Percentiles rank a stretch among this genome's conserved stretches.
Evolutionary conservation across 2,888 invertebrate species (phyloP).

Genomic region (Phrixothrix hirtus): DNA sequence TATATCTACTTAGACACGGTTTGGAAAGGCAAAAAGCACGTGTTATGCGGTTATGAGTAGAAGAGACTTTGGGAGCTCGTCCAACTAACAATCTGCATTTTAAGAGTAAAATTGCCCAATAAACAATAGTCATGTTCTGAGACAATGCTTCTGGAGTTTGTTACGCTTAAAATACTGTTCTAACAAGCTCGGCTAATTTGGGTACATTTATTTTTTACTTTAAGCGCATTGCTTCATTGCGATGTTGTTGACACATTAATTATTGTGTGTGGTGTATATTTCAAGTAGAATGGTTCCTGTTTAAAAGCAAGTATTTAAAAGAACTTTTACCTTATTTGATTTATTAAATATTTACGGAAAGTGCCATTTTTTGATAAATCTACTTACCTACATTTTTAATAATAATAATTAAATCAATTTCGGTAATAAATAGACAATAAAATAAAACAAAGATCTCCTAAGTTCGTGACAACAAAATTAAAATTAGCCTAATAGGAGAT

Average conservation of each 20-base stretch:
- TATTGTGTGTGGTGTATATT: too few relatives aligned
- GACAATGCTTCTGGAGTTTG: constrained; percentile 21
- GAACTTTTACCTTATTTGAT: too few relatives aligned
- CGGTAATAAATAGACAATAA: too few relatives aligned
- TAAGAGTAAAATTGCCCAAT: constrained; percentile 21
- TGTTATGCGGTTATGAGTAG: constrained; percentile 13
- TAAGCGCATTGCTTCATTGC: constrained; percentile 7
- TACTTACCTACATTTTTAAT: too few relatives aligned
- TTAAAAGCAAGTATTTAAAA: too few relatives aligned
- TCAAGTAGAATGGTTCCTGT: too few relatives aligned
- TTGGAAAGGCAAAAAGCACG: constrained; percentile 22
- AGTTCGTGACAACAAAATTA: too few relatives aligned
- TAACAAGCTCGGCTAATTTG: constrained; percentile 39
- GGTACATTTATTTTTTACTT: constrained; percentile 27
- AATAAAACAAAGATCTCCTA: too few relatives aligned
- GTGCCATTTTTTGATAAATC: too few relatives aligned
- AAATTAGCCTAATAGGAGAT: too few relatives aligned
- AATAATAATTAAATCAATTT: too few relatives aligned
- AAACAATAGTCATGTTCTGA: constrained; percentile 10
- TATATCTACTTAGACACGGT: constrained; percentile 34
- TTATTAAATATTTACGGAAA: too few relatives aligned
- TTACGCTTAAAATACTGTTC: constrained; percentile 38
- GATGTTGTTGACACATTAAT: constrained; percentile 17
- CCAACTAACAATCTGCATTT: constrained; percentile 16
- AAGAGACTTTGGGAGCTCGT: constrained; percentile 7